Evolutionary conservation across 2,797 vertebrate genomes (phyloP).

Genomic region (Hyperoplus lanceolatus): DNA sequence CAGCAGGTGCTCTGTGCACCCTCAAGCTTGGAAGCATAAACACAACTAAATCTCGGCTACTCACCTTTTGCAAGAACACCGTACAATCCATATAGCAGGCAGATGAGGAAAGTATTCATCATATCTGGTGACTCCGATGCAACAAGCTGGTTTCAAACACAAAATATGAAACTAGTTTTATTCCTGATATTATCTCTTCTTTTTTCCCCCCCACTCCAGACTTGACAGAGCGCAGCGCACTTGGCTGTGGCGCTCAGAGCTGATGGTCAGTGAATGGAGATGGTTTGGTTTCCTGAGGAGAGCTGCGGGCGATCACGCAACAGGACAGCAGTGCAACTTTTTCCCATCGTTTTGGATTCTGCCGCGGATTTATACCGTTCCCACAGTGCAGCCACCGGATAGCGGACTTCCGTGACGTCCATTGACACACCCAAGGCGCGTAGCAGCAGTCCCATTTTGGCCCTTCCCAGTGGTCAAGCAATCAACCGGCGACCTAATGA

Average conservation of each 20-base stretch:
- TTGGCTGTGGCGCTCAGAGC: slow-evolving; percentile 48
- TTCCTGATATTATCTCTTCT: slow-evolving; percentile 54
- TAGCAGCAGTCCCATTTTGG: slow-evolving; percentile 34
- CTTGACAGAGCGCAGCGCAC: slow-evolving; percentile 28
- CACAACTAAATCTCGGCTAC: slow-evolving; percentile 39
- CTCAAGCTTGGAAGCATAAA: neutral
- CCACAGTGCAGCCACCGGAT: slow-evolving; percentile 80
- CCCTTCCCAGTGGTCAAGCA: slow-evolving; percentile 2
- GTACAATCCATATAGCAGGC: slow-evolving; percentile 85
- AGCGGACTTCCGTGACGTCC: slow-evolving; percentile 77
- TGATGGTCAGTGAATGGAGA: slow-evolving; percentile 40
- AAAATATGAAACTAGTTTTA: slow-evolving; percentile 45
- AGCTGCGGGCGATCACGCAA: slow-evolving; percentile 74
- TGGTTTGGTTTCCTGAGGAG: slow-evolving; percentile 58
- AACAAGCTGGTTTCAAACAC: slow-evolving; percentile 24
- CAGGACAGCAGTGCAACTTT: slow-evolving; percentile 74
- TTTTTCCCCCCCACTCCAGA: slow-evolving; percentile 23
- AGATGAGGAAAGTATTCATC: slow-evolving; percentile 81
- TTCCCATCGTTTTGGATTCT: slow-evolving; percentile 73
- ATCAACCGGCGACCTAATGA: slow-evolving; percentile 5
- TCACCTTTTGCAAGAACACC: slow-evolving; percentile 83
- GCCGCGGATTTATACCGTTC: slow-evolving; percentile 84
- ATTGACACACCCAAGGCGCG: slow-evolving; percentile 74
- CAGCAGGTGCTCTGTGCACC: slow-evolving; percentile 19
- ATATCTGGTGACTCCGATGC: slow-evolving; percentile 63